Percentiles rank a stretch among this genome's conserved stretches.
Evolutionary conservation across 2,888 invertebrate species (phyloP).

Genomic region (Drosophila ezoana): DNA sequence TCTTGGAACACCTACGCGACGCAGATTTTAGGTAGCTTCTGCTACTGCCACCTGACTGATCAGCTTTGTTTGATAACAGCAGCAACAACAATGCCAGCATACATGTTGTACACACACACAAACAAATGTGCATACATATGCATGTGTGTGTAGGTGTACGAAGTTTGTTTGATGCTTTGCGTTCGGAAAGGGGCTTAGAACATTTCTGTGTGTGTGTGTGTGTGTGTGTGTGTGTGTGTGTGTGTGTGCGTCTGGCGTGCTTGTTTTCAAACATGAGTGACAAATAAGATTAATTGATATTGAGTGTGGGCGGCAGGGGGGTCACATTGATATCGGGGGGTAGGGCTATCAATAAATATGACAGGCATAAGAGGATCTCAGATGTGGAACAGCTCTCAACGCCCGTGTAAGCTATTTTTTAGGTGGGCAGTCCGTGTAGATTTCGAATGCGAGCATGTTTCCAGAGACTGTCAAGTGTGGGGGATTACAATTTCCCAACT

Average conservation of each 20-base stretch:
- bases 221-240: conserved; percentile 3
- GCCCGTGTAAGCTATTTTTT: conserved; percentile 29
- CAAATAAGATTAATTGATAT: conserved; percentile 81
- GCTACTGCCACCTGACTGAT: conserved; percentile 79
- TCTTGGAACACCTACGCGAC: conserved; percentile 76
- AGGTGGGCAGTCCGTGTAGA: conserved; percentile 8
- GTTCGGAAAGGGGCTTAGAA: conserved; percentile 16
- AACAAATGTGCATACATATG: not conserved
- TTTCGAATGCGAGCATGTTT: conserved; percentile 28
- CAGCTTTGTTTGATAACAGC: conserved; percentile 80
- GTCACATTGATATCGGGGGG: conserved; percentile 15
- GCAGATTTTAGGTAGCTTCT: conserved; percentile 73
- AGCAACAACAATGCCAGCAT: conserved; percentile 24
- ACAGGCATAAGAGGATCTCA: conserved; percentile 75
- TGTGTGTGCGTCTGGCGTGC: conserved; percentile 23
- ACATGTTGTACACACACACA: not conserved
- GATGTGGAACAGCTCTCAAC: conserved; percentile 55
- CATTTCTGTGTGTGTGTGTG: conserved; percentile 4
- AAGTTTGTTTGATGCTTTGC: conserved; percentile 30
- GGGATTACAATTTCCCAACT: conserved; percentile 26
- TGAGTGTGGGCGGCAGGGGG: conserved; percentile 16
- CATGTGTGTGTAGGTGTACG: conserved; percentile 27
- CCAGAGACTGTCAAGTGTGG: conserved; percentile 16
- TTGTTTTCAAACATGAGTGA: conserved; percentile 73
- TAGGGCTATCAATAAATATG: conserved; percentile 54